Evolutionary conservation across 2,113 vertebrate species (phyloP), one percentile per base, ranked within the genome.

Genomic region (Rhabdornis inornatus): DNA sequence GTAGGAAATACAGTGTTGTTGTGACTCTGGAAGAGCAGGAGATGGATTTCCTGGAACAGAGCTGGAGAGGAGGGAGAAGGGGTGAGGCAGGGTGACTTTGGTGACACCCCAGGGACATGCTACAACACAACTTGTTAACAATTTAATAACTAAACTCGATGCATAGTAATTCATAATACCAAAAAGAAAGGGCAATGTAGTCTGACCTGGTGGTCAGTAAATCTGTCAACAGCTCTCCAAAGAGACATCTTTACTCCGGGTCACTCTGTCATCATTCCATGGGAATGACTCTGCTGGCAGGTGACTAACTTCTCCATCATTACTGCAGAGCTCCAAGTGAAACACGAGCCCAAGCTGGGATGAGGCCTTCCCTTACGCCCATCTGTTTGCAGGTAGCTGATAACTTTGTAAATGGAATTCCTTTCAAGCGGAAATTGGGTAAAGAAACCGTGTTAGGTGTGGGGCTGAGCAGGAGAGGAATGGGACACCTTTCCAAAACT

Each of bases 281-380:
- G 87, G 74, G 60, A 94, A 95, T 35, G 85, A 83, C 44, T 78
- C 47, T 33, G 64, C 21, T 81, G 91, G 83, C 64, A 87, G 82
- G 83, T 95, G 87, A 95, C 81, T 18, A 90, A 80, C 87, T 81
- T 87, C 78, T 94, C 85, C 92, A 77, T 83, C 80, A 64, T 71
- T 74, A 75, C 59, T 33, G 71, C 72, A 80, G 13, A 90, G 86
- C 78, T 89, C 90, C 35, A 15, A 2, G 39, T 11, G 16, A 44
- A 75, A 68, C 59, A 22, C 13, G 15, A 60, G 39, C 13, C 65
- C 77, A 66, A 33, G 33, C 19, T 53, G 8, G 27, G 72, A 71
- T 53, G 18, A 81, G 57, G 23, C 89, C 69, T 93, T 84, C 70
- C 71, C 56, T 37, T 37, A 28, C 0, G 6, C 33, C 82, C 59